A percentile compares a stretch with the other conserved stretches of the same genome.
Evolutionary conservation across 2,113 vertebrate genomes (phyloP).

Genomic region (Planiliza haematocheilus): DNA sequence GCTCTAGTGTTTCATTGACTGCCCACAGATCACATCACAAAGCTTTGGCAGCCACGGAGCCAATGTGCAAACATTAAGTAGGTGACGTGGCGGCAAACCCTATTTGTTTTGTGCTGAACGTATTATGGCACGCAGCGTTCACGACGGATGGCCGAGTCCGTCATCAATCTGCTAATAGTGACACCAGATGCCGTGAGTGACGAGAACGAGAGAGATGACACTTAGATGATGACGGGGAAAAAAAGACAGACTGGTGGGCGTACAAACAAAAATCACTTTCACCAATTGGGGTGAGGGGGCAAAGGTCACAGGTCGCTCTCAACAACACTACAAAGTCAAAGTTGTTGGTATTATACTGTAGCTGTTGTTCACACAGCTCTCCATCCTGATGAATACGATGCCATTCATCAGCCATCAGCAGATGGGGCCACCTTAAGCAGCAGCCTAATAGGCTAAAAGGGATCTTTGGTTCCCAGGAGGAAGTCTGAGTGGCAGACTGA

Average conservation of each 20-base stretch:
- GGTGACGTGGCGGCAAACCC: conserved; percentile 48
- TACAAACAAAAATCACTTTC: conserved; percentile 34
- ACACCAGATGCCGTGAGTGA: conserved; percentile 51
- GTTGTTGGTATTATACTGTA: conserved; percentile 1
- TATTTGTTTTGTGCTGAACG: conserved; percentile 54
- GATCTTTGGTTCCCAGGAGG: conserved; percentile 54
- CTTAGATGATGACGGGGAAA: conserved; percentile 7
- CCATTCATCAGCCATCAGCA: conserved; percentile 69
- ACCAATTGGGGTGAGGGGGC: not conserved
- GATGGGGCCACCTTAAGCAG: conserved; percentile 64
- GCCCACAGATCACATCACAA: conserved; percentile 57
- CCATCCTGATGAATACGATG: conserved; percentile 60
- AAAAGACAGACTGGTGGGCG: conserved; percentile 4
- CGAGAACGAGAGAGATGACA: conserved; percentile 1
- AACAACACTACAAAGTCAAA: conserved; percentile 29
- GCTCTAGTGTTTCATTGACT: conserved; percentile 46
- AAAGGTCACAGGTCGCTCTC: conserved; percentile 50
- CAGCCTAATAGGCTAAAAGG: conserved; percentile 78
- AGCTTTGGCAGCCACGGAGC: conserved; percentile 41
- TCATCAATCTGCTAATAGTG: conserved; percentile 44
- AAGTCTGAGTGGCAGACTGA: conserved; percentile 68
- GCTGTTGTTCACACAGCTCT: conserved; percentile 54
- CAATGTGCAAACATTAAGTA: conserved; percentile 25
- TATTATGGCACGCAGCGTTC: conserved; percentile 26
- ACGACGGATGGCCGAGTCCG: conserved; percentile 21